Conservation (phyloP, 2,888 invertebrate genomes). For the Amphipoea oculea region DNA sequence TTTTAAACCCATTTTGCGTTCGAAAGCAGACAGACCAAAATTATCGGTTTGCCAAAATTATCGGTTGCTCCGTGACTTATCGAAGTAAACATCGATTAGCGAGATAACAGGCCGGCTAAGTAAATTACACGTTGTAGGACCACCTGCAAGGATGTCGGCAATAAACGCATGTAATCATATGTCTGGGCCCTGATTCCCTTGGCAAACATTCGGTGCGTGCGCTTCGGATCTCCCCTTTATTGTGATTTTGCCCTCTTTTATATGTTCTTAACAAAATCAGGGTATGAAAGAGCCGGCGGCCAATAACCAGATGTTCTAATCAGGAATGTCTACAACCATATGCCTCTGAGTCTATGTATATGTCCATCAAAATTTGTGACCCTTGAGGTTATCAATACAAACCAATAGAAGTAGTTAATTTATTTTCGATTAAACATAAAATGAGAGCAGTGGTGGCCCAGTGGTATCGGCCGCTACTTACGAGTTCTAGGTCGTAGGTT, state of each 20-base stretch:
- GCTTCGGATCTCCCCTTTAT: conserved; percentile 38
- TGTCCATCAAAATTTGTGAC: neutral
- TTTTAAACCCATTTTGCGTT: conserved; percentile 52
- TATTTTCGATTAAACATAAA: neutral
- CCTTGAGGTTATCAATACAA: neutral
- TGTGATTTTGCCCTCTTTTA: conserved; percentile 35
- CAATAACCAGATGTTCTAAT: conserved; percentile 25
- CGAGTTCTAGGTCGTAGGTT: no score
- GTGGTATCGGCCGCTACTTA: no score
- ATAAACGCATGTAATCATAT: conserved; percentile 59
- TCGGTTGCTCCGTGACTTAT: conserved; percentile 77
- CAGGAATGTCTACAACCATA: neutral
- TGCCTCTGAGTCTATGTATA: neutral
- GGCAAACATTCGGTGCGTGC: conserved; percentile 55
- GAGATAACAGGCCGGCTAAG: conserved; percentile 69
- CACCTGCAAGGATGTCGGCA: conserved; percentile 71
- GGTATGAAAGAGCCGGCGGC: conserved; percentile 2
- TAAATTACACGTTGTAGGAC: conserved; percentile 75
- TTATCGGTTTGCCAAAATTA: conserved; percentile 66
- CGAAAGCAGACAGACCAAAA: conserved; percentile 41
- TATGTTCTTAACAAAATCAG: conserved; percentile 29
- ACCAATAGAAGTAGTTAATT: neutral
- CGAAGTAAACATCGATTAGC: conserved; percentile 79
- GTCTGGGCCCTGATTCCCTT: conserved; percentile 51
- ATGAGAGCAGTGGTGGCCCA: no score